Conservation (phyloP, 2,113 vertebrate genomes). For the Pandion haliaetus region DNA sequence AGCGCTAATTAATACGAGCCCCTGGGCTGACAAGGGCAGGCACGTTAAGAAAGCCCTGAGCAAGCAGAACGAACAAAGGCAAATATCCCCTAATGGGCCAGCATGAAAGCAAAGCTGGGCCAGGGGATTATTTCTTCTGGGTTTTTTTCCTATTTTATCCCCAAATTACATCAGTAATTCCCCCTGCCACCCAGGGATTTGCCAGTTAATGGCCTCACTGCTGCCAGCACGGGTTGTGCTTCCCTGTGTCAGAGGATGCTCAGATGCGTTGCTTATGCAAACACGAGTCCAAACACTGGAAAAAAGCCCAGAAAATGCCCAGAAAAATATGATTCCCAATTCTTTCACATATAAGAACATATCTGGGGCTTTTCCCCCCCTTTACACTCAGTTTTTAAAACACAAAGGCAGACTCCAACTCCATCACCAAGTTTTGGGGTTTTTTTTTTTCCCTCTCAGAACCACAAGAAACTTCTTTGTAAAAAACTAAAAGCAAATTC, state of each 20-base stretch:
- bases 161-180: conserved; percentile 20
- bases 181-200: background rate
- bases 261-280: background rate
- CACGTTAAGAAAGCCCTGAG: conserved; percentile 21
- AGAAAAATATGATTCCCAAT: background rate
- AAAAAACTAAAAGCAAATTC: background rate
- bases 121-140: conserved; percentile 2
- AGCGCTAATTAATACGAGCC: conserved; percentile 10
- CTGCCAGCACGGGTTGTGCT: background rate
- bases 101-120: background rate
- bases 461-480: background rate
- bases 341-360: background rate
- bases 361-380: background rate
- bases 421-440: background rate
- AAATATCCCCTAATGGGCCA: background rate
- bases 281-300: background rate
- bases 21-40: background rate
- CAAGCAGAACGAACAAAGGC: conserved; percentile 48
- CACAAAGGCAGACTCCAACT: background rate
- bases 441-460: background rate
- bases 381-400: background rate
- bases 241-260: background rate
- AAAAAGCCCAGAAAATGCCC: background rate
- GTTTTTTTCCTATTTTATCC: background rate
- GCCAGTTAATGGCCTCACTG: background rate